Evolutionary conservation across 2,797 vertebrate genomes (phyloP), one percentile per base, ranked within the genome.

Genomic region (Chlorospingus flavigularis): DNA sequence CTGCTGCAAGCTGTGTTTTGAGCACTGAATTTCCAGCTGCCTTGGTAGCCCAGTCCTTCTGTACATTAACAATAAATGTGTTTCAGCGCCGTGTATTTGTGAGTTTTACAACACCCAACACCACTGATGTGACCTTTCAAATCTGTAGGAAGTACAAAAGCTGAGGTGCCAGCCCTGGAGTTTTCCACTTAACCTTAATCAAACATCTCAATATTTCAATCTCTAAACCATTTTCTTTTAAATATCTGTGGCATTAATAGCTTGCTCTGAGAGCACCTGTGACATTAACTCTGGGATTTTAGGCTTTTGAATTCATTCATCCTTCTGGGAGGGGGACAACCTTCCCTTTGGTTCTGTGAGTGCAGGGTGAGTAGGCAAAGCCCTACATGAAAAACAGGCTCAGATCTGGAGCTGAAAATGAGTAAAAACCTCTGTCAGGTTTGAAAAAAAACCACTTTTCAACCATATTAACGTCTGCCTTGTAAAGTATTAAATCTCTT

Each of bases 171-270:
- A 60, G 28, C 54, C 31, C 26, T 13, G 35, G 71, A 82, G 57
- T 72, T 76, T 84, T 71, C 74, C 81, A 74, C 83, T 88, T 95
- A 75, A 86, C 61, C 57, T 92, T 95, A 75, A 76, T 95, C 74
- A 82, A 92, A 60, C 19, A 23, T 74, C 72, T 91, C 45, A 71
- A 4, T 91, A 23, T 61, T 82, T 77, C 61, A 86, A 2, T 42
- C 51, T 93, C 51, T 24, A 39, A 92, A 31, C 9, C 42, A 11
- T 79, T 91, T 82, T 87, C 35, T 90, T 75, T 67, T 48, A 53
- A 87, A 42, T n/a, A 19, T 53, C 61, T 87, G 43, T 68, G 86
- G 42, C 58, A 20, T 77, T 57, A 86, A 26, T 47, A n/a, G 31
- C 39, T 92, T 72, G 39, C 54, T 71, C 31, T 54, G 11, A 77